Evolutionary conservation across 2,797 vertebrate genomes (phyloP), one percentile per base, ranked within the genome.

Genomic region (Ctenopoma kingsleyae): DNA sequence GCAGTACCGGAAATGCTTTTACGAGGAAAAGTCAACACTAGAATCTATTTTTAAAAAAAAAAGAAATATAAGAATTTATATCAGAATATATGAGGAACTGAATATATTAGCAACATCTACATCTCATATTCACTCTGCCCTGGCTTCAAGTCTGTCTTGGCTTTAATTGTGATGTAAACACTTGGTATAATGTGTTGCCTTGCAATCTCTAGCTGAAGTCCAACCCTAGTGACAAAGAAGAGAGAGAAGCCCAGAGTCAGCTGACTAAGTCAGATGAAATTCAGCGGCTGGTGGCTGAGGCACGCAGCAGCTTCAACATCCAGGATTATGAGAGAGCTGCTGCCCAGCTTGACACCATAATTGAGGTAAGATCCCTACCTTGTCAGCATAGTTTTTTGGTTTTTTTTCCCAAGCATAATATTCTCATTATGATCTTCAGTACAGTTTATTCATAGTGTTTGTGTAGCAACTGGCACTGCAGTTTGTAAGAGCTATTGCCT

Each of bases 211-310:
- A 99, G 98, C 94, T 99, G 66, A 96, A 96, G 83, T 97, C 97
- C 65, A 96, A 90, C 86, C 96, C 97, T 49, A 95, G 85, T 65
- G 93, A 89, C 78, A 95, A 95, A 69, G 98, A 99, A 78, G 92
- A 96, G 76, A 93, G 79, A 71, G 98, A 99, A 88, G 98, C 98
- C 30, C 91, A 93, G 35, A 82, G 87, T 82, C 97, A 96, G 78
- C 93, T 99, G 77, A 85, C 71, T 19, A 97, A 96, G 86, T 95
- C 96, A 0, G 95, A 97, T 89, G 97, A 99, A 87, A 94, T 99
- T 64, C 97, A 99, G 85, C 95, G 93, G 47, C 87, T 97, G 58
- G 93, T 94, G 82, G 93, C 93, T 32, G 90, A 96, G 75, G 96
- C 96, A 0, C 89, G 82, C 16, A 74, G 56, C 55, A 95, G 94